Base-by-base conservation (phyloP, 2,797 vertebrate species). In the Danio albolineatus region DNA sequence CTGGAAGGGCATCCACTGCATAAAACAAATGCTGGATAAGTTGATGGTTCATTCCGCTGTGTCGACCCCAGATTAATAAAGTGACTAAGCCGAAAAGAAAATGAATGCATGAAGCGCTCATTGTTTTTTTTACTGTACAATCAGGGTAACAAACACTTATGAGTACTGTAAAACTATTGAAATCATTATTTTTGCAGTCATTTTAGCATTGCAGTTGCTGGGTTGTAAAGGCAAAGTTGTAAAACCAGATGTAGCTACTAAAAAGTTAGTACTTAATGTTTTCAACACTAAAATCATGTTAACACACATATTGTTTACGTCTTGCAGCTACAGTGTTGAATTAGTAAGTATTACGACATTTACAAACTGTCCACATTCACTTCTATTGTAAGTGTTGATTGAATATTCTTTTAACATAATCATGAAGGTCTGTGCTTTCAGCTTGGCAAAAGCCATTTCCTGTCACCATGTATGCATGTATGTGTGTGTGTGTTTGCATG, bases 391-490 rank as follows among this genome's bases (percentile, higher is more conserved):
- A 21, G 2, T 17, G 66, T 53, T 38, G 65, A 51, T 10, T 49
- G 14, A 69, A 28, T 70, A 19, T 70, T 70, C 10, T n/a, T 70
- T 54, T 74, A 56, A 76, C 14, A 48, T 59, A 60, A 44, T 79
- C 59, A 54, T 80, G 82, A 86, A 85, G 81, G 56, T 38, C 39
- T 85, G 62, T 49, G 86, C 86, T 92, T 91, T 88, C 72, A 85
- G 82, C 89, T 92, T 85, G 85, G 83, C 69, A 64, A 82, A 86
- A 84, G 89, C 90, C 91, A 91, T 92, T 92, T 94, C 93, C 92
- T 94, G 92, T 90, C 89, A 85, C 78, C 81, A n/a, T 2, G 66
- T 16, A 46, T n/a, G 65, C 3, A 6, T 8, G 17, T 44, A 36
- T 41, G 19, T 36, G 13, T 2, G 61, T 46, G 43, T 28, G 64